These are phyloP conservation scores for Aldabrachelys gigantea DNA, from an alignment of 2,113 vertebrate species.

Conservation along the genomic window DNA sequence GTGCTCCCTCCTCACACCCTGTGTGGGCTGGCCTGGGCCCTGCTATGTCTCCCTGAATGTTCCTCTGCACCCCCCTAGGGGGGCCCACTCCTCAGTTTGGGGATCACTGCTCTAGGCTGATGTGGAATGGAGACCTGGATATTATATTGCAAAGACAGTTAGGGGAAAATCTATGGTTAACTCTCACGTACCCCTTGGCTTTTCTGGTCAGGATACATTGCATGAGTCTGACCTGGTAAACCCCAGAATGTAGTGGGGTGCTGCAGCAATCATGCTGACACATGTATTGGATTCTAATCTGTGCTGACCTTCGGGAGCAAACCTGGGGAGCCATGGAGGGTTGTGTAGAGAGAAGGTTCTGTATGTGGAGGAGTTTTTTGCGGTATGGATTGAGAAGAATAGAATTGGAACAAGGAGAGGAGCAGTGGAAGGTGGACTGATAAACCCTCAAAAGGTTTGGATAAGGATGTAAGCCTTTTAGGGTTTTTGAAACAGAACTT, in stretches of 20 bases:
- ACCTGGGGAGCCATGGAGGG: neutral
- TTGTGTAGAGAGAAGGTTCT: neutral
- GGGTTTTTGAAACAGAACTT: neutral
- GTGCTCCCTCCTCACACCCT: too few relatives aligned
- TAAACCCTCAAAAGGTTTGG: neutral
- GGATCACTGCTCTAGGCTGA: neutral
- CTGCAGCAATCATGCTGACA: neutral
- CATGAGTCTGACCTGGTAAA: neutral
- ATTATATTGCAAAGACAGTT: neutral
- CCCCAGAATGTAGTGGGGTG: neutral
- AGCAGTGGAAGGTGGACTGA: neutral
- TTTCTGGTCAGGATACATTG: neutral
- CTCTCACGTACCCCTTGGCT: neutral
- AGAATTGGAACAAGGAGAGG: neutral
- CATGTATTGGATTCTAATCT: neutral
- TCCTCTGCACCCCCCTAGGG: too few relatives aligned
- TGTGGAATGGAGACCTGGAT: fast-evolving
- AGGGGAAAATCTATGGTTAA: neutral
- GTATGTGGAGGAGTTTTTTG: neutral
- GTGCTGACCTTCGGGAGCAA: neutral
- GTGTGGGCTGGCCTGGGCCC: neutral
- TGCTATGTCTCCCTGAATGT: too few relatives aligned
- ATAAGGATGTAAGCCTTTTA: neutral
- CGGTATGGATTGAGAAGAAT: neutral
- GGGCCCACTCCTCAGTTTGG: too few relatives aligned